Evolutionary conservation across 2,797 vertebrate species (phyloP).

Genomic region (Setipinna tenuifilis): DNA sequence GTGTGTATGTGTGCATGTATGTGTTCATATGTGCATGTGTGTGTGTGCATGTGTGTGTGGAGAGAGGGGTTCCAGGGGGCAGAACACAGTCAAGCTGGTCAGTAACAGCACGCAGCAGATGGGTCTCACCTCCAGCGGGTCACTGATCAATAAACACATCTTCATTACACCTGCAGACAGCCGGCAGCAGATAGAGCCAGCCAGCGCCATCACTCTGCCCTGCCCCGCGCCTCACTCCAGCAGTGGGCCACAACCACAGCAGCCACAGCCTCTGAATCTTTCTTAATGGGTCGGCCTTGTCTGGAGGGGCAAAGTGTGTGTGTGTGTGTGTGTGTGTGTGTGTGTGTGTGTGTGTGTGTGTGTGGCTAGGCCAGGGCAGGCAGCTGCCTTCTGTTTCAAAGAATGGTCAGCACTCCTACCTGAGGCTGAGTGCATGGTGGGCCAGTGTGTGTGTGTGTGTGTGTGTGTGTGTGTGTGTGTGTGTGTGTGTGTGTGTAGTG

Average conservation of each 20-base stretch:
- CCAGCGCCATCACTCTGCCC: no score
- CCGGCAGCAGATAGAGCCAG: not conserved
- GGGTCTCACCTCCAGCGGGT: conserved; percentile 32
- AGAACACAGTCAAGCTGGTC: not conserved
- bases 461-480: no score
- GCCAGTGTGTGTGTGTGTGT: no score
- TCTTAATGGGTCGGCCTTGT: not conserved
- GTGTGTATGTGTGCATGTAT: no score
- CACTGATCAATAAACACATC: conserved; percentile 24
- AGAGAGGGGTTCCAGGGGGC: no score
- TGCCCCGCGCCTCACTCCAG: no score
- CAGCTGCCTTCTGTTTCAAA: not conserved
- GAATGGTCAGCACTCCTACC: not conserved
- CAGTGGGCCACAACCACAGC: no score
- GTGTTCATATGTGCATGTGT: no score
- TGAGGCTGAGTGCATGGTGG: not conserved
- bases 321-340: conserved; percentile 9
- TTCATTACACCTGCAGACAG: not conserved
- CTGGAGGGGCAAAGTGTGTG: no score
- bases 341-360: not conserved
- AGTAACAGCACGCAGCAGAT: conserved; percentile 20
- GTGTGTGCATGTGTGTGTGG: no score
- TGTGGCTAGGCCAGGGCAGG: not conserved
- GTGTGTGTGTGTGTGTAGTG: no score
- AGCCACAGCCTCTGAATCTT: not conserved